Evolutionary conservation across 2,797 vertebrate genomes (phyloP), one percentile per base, ranked within the genome.

Genomic region (Morelia viridis): DNA sequence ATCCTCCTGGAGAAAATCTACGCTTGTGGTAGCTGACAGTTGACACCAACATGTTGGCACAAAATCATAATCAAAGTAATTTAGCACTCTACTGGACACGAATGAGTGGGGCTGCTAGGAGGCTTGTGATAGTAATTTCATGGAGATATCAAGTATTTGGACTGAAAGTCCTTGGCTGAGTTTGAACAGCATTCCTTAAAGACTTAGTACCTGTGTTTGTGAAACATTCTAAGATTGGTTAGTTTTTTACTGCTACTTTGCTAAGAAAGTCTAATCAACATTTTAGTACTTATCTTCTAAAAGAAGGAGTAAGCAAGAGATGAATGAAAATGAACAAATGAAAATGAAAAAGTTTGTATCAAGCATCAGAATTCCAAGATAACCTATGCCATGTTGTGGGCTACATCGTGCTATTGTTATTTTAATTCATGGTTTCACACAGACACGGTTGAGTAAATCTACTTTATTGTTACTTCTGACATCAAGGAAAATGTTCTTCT

Each of bases 401-500:
- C 15, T 61, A 26, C 35, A 46, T 46, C 31, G 89, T 91, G 46
- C 1, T 84, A 17, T 80, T 76, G 26, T 71, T 91, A 62, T 56
- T 65, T 68, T 87, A 65, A 65, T 10, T 56, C n/a, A 31, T 28
- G n/a, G 53, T 60, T 84, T 58, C 24, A n/a, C 28, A 12, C 58
- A 35, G 22, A 46, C 87, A 65, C 11, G 7, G 19, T 31, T 61
- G 46, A 92, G 53, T 89, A 62, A 91, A 93, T 89, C 90, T 26
- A 35, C 46, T 91, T 85, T 61, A 8, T 71, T 89, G 57, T 88
- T 90, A 85, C 35, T 62, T 19, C 61, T 84, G 65, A 91, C 87
- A 57, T 62, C 89, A 24, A 68, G 1, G 89, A 35, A 58, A 46
- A 13, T 12, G 94, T 93, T 57, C 50, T 96, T 91, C 71, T 46